Percentiles rank a stretch among this genome's conserved stretches.
Conservation (phyloP, 2,888 invertebrate species). For the Coelinius sp. region DNA sequence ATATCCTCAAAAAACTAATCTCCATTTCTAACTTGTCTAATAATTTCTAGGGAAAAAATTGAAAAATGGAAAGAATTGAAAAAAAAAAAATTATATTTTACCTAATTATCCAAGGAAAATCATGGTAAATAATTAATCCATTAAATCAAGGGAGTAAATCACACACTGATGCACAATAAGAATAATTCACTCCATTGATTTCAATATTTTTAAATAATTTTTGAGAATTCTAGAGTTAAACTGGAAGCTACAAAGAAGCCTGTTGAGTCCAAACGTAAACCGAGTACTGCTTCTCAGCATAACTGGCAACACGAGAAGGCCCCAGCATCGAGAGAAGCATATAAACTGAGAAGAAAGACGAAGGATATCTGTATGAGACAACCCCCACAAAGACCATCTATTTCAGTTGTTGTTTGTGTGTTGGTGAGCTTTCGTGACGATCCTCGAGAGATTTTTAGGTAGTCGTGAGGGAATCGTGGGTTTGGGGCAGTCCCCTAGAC, state of each 20-base stretch:
- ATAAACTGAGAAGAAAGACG: slow-evolving; percentile 49
- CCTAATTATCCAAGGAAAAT: background rate
- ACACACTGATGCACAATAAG: background rate
- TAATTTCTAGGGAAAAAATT: no score
- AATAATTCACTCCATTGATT: background rate
- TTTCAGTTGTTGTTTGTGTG: slow-evolving; percentile 28
- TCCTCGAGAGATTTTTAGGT: background rate
- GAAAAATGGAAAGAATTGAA: background rate
- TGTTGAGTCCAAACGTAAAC: slow-evolving; percentile 7
- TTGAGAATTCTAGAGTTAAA: background rate
- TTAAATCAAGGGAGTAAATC: background rate
- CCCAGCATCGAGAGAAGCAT: slow-evolving; percentile 46
- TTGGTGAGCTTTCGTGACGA: background rate
- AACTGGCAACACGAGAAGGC: background rate
- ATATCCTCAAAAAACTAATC: no score
- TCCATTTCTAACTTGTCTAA: no score
- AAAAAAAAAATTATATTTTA: background rate
- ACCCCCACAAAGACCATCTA: slow-evolving; percentile 53
- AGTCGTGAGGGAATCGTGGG: no score
- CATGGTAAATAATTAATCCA: background rate
- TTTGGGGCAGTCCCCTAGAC: slow-evolving; percentile 17
- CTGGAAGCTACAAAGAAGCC: background rate
- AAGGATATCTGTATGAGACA: slow-evolving; percentile 50
- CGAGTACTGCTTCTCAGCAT: background rate
- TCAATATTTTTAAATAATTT: background rate